Conservation (phyloP, 2,888 invertebrate species). For the Chrysolina haemoptera region DNA sequence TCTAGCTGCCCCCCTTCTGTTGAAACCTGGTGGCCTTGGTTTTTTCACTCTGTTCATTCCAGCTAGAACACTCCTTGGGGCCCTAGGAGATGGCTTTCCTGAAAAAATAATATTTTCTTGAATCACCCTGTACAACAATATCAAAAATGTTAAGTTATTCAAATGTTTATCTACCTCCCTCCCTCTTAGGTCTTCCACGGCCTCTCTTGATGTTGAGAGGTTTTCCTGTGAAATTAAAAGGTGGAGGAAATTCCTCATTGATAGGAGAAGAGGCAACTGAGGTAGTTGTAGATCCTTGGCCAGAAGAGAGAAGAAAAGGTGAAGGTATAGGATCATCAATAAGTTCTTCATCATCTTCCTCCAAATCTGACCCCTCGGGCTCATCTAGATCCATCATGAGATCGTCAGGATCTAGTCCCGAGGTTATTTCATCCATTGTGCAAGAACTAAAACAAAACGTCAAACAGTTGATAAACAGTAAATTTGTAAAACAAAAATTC, state of each 20-base stretch:
- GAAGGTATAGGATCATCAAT: constrained; percentile 72
- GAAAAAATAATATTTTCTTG: constrained; percentile 25
- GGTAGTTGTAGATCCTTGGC: constrained; percentile 78
- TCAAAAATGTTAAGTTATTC: constrained; percentile 29
- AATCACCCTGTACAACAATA: background rate
- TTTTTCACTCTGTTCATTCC: constrained; percentile 54
- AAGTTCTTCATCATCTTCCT: constrained; percentile 79
- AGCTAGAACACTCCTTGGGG: constrained; percentile 41
- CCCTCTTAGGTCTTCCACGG: constrained; percentile 85
- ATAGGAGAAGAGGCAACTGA: constrained; percentile 77
- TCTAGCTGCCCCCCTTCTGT: constrained; percentile 66
- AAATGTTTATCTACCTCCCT: constrained; percentile 71
- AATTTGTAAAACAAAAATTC: constrained; percentile 4
- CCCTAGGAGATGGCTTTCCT: constrained; percentile 64
- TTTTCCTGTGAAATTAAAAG: constrained; percentile 75
- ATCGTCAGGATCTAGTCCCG: constrained; percentile 71
- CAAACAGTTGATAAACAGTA: background rate
- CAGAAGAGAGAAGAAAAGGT: constrained; percentile 69
- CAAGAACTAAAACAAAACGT: constrained; percentile 47
- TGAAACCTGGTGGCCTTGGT: constrained; percentile 56
- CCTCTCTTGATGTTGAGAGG: constrained; percentile 82
- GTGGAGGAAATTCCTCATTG: constrained; percentile 75
- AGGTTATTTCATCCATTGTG: constrained; percentile 67
- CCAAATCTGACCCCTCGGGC: constrained; percentile 82
- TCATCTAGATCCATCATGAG: constrained; percentile 80